Conservation (phyloP, 2,113 vertebrate genomes). For the Laterallus jamaicensis region DNA sequence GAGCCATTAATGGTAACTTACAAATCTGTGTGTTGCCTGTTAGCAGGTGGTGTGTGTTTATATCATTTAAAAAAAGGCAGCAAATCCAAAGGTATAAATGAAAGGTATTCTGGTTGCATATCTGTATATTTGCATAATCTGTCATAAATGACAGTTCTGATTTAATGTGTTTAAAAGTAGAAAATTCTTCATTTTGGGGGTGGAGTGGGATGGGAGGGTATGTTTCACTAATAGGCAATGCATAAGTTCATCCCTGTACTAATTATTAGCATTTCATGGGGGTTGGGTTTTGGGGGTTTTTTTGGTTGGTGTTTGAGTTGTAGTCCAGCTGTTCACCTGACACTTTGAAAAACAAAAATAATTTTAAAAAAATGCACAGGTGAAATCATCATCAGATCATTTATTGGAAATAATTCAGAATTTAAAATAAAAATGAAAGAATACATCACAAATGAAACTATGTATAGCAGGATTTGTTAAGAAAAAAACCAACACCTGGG, state of each 20-base stretch:
- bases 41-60: background rate
- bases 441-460: background rate
- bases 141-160: background rate
- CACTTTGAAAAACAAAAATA: background rate
- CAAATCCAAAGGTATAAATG: background rate
- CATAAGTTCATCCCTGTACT: background rate
- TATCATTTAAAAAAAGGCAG: background rate
- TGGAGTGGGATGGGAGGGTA: background rate
- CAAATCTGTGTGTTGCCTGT: background rate
- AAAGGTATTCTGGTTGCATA: background rate
- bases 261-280: background rate
- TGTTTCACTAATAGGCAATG: background rate
- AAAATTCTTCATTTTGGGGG: background rate
- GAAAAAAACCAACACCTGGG: background rate
- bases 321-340: background rate
- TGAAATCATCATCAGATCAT: background rate
- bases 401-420: background rate
- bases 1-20: background rate
- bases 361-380: fast-evolving
- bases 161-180: background rate
- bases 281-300: background rate
- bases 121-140: background rate
- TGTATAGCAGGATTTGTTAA: background rate
- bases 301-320: background rate
- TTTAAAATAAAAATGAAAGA: background rate